Evolutionary conservation across 2,797 vertebrate species (phyloP), one percentile per base, ranked within the genome.

Genomic region (Catostomus latipinnis): DNA sequence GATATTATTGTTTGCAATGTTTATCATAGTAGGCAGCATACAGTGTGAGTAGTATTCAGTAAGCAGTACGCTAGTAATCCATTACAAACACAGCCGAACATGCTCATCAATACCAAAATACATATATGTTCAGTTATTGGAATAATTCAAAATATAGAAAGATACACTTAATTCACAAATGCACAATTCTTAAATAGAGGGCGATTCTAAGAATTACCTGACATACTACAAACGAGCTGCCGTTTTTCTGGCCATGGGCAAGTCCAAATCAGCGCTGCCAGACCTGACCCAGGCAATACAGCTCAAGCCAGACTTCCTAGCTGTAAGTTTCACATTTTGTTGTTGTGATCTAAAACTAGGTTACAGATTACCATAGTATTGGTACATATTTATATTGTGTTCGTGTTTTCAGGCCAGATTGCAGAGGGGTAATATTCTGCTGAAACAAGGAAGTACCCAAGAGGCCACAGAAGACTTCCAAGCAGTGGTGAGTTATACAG

Each of bases 221-320:
- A 96, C 95, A 1, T 96, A 94, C 87, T 96, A 96, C 90, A 96
- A 96, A 86, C 89, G 95, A 56, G 95, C 95, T 1, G 93, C 95
- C 0, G 95, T 96, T 53, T 95, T 96, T 78, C 85, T 96, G 84
- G 95, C 95, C 0, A 94, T 96, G 95, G 95, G 95, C 1, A 96
- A 95, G 83, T 96, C 95, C 71, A 95, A 93, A 82, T 94, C 95
- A 0, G 95, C 95, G 0, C 88, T 96, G 52, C 95, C 95, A 0
- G 95, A 96, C 74, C 92, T 96, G 77, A 92, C 91, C 69, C 93
- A 83, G 66, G 94, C 94, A 79, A 96, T 96, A 80, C 91, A 95
- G 53, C 94, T 96, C 56, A 96, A 96, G 83, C 94, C 95, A 0
- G 95, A 96, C 86, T 96, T 96, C 85, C 83, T 95, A 73, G 94